Base-by-base conservation (phyloP, 2,797 vertebrate genomes). In the Gouania willdenowi region DNA sequence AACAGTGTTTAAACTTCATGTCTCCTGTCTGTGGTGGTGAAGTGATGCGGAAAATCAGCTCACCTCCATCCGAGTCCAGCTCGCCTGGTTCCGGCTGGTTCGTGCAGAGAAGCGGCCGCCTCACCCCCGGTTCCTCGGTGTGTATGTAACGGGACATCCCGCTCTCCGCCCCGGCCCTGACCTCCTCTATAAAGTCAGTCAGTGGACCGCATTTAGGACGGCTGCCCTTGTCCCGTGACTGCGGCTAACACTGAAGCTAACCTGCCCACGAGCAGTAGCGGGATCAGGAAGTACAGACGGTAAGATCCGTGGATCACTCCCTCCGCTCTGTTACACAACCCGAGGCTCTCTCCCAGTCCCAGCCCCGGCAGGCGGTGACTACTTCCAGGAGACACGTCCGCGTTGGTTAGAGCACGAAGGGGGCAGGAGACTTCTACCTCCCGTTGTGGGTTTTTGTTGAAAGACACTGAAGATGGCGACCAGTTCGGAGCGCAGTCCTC, bases 401-500 rank as follows among this genome's bases (percentile, higher is more conserved):
- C 21, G 6, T 8, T 5, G 3, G 21, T 5, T 21, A 23, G 21
- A 7, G 21, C 6, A 21, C 18, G 18, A 4, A 9, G 5, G 42
- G 45, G 50, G 49, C 4, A 36, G 48, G 52, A 48, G 4, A 50
- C 19, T 49, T 23, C 40, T 27, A 29, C 51, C 64, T 70, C 62
- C 54, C 39, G 56, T 34, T 59, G 41, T 26, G 31, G 5, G 19
- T 20, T 36, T 21, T 10, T 25, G 6, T 19, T 7, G 47, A 15
- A 17, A 29, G 22, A 33, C 28, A 66, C 46, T 52, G 73, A 89
- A 89, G 82, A 90, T 89, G 87, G 87, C 88, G 85, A 76, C 85
- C 45, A 87, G 85, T 60, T 89, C 89, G 32, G 87, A 88, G 72
- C 89, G 88, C 38, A 89, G 87, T 70, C 89, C 89, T 44, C 89